A percentile compares a stretch with the other conserved stretches of the same genome.
Evolutionary conservation across 2,797 vertebrate species (phyloP).

Genomic region (Cyprinodon diabolis): DNA sequence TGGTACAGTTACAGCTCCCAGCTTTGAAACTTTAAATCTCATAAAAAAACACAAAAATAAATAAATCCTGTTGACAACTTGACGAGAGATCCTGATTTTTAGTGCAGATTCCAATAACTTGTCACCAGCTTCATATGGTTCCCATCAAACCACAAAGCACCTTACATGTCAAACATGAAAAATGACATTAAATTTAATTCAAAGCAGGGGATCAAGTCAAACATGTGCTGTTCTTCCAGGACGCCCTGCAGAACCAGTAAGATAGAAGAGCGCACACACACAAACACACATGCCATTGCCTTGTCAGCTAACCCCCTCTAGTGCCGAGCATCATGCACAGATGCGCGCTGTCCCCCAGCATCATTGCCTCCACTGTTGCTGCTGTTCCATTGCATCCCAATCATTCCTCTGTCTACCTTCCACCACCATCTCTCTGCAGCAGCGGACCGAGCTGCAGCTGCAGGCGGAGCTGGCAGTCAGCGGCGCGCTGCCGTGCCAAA

Average conservation of each 20-base stretch:
- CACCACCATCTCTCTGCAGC: constrained; percentile 38
- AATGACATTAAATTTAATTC: not conserved
- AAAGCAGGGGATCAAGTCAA: not conserved
- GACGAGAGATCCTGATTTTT: not conserved
- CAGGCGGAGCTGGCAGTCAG: constrained; percentile 22
- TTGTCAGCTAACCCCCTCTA: constrained; percentile 84
- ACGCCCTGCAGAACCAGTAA: constrained; percentile 33
- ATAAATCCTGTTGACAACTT: not conserved
- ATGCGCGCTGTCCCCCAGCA: constrained; percentile 64
- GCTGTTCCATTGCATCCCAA: constrained; percentile 50
- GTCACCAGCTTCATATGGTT: not conserved
- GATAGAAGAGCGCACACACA: constrained; percentile 60
- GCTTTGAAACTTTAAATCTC: not conserved
- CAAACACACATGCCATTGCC: constrained; percentile 64
- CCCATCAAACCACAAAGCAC: not conserved
- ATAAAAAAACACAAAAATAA: not conserved
- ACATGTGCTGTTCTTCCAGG: not conserved
- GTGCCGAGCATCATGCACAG: constrained; percentile 76
- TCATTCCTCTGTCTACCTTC: constrained; percentile 30
- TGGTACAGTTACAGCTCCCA: not conserved
- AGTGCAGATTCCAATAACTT: not conserved
- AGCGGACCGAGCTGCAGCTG: constrained; percentile 31
- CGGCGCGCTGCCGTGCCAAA: constrained; percentile 17
- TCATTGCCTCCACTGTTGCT: constrained; percentile 43
- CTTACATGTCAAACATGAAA: not conserved